Percentiles rank a stretch among this genome's conserved stretches.
Evolutionary conservation across 2,113 vertebrate species (phyloP).

Genomic region (Carassius gibelio): DNA sequence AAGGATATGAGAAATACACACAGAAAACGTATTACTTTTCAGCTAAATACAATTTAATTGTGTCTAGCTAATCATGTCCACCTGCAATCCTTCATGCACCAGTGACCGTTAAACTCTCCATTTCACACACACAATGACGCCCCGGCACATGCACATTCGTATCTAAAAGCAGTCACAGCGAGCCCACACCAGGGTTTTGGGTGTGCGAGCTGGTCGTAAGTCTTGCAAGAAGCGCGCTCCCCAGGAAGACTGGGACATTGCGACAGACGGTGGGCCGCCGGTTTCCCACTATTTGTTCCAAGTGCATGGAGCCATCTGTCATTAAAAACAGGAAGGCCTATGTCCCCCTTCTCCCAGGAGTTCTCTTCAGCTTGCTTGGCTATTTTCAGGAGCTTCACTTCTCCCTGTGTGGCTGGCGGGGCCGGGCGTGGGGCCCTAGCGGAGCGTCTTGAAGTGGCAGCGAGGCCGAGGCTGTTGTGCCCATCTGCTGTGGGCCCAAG

Average conservation of each 20-base stretch:
- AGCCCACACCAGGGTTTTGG: conserved; percentile 58
- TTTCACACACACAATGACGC: conserved; percentile 22
- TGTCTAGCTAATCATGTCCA: not conserved
- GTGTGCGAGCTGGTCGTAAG: not conserved
- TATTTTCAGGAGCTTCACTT: conserved; percentile 84
- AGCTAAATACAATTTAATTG: not conserved
- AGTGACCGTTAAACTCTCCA: conserved; percentile 62
- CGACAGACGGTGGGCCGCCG: conserved; percentile 67
- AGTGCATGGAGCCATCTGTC: conserved; percentile 83
- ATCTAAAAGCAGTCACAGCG: conserved; percentile 56
- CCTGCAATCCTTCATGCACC: conserved; percentile 67
- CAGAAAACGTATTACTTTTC: not conserved
- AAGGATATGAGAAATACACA: not conserved
- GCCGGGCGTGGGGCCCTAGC: conserved; percentile 71
- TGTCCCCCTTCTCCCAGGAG: conserved; percentile 80
- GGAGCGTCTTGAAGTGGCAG: conserved; percentile 77
- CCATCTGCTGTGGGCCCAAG: conserved; percentile 89
- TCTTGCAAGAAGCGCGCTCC: not conserved
- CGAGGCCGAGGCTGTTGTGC: conserved; percentile 79
- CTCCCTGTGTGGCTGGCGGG: conserved; percentile 72
- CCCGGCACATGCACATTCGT: not conserved
- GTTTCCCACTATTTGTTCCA: conserved; percentile 83
- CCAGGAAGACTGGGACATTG: conserved; percentile 58
- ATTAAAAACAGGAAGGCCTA: conserved; percentile 86
- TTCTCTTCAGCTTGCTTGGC: conserved; percentile 73